Percentiles rank a stretch among this genome's conserved stretches.
phyloP scores from a whole-genome alignment of 2,113 vertebrate genomes.

The Cettia cetti region DNA sequence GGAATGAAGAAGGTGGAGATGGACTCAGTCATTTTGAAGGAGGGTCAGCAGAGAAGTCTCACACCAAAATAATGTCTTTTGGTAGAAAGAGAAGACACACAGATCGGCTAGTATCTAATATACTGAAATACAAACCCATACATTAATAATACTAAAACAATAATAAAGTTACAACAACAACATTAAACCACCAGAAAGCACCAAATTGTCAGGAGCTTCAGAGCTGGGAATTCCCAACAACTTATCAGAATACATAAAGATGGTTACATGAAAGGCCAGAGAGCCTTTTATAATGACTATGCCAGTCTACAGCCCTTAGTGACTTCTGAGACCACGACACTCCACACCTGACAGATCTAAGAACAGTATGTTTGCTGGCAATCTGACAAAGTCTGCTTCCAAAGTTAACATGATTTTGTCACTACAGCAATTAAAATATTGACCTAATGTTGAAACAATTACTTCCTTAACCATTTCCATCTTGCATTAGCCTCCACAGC shows the following conservation, averaged over 20 bases:
- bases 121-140: neutral
- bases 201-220: neutral
- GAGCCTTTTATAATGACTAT: neutral
- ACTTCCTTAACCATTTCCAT: neutral
- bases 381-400: neutral
- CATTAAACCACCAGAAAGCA: neutral
- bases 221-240: neutral
- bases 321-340: neutral
- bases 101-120: neutral
- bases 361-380: neutral
- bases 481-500: neutral
- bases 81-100: neutral
- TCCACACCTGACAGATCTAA: neutral
- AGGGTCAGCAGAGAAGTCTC: accelerated
- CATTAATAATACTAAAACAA: neutral
- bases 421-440: neutral
- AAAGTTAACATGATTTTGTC: neutral
- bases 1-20: neutral
- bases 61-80: neutral
- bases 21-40: neutral
- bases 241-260: neutral
- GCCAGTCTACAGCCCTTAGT: neutral
- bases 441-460: neutral
- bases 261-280: neutral
- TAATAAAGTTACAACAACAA: neutral